Base-by-base conservation (phyloP, 2,113 vertebrate genomes). In the Laticauda colubrina region DNA sequence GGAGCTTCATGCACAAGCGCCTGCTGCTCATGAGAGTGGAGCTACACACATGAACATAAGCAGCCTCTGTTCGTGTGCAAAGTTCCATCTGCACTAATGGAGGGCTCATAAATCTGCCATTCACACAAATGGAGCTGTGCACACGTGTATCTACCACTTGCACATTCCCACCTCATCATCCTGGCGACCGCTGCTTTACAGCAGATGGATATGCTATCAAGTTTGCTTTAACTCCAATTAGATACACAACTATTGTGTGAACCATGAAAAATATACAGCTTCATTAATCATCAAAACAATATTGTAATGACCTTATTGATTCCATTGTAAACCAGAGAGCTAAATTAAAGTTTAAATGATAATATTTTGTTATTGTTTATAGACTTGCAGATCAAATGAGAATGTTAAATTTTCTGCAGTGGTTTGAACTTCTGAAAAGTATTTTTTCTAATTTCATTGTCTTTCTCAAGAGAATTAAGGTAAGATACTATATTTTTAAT, bases 311-410 rank as follows among this genome's bases (percentile, higher is more conserved):
- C 48, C 21, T 87, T 61, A 64, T 64, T 64, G 10, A 23, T 55
- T 43, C 34, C n/a, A 55, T 75, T 64, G 55, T 92, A 85, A 59
- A 81, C 15, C 11, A 8, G 53, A 89, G 7, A 34, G 26, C 43
- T 61, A 61, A 86, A 48, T 20, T 51, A 20, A 69, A 55, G 12
- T 89, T 89, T 85, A 85, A 85, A 55, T 88, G 10, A 45, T 43
- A 56, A 7, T 29, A 9, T 89, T 61, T 61, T 90, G 64, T 14
- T 86, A 54, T 96, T 95, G 93, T 92, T 96, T 94, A 55, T 89
- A 99, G 99, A 96, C 98, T 99, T 92, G 98, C 98, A 55, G 99
- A 99, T 95, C 99, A 99, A 97, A 99, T 99, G 98, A 98, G 99
- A 93, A 97, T 99, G 97, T 99, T 99, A 98, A 99, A 98, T 93